Conservation (phyloP, 2,797 vertebrate genomes). For the Champsocephalus esox region DNA sequence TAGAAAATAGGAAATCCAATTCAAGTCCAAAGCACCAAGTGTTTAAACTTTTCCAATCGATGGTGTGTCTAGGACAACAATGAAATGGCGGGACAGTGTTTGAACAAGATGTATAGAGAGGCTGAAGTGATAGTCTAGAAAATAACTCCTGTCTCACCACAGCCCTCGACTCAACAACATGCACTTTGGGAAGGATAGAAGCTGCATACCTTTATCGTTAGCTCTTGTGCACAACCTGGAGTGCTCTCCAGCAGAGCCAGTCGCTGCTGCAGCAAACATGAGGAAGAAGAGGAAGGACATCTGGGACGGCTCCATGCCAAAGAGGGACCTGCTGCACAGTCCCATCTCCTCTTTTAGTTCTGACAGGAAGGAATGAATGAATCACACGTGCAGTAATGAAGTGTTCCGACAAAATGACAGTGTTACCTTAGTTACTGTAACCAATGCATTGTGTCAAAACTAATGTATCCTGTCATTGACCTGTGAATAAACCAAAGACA, state of each 20-base stretch:
- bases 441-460: not conserved
- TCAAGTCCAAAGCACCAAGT: slow-evolving; percentile 4
- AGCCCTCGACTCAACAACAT: slow-evolving; percentile 20
- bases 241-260: slow-evolving; percentile 76
- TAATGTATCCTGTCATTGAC: not conserved
- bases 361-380: slow-evolving; percentile 41
- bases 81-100: not conserved
- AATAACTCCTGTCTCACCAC: slow-evolving; percentile 15
- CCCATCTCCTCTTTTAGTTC: slow-evolving; percentile 77
- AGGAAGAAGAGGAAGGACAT: slow-evolving; percentile 85
- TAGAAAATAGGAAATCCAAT: slow-evolving; percentile 35
- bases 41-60: slow-evolving; percentile 17
- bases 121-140: not conserved
- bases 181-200: slow-evolving; percentile 5
- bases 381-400: slow-evolving; percentile 20
- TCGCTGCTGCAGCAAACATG: slow-evolving; percentile 77
- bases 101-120: not conserved
- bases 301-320: slow-evolving; percentile 82
- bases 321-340: slow-evolving; percentile 70
- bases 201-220: slow-evolving; percentile 80
- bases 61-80: slow-evolving; percentile 17
- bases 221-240: slow-evolving; percentile 80
- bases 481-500: too few relatives aligned
- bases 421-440: not conserved
- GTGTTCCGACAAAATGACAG: slow-evolving; percentile 13